A percentile compares a stretch with the other conserved stretches of the same genome.
Conservation (phyloP, 1,140 invertebrate species). For the Drosophila ercepeae region DNA sequence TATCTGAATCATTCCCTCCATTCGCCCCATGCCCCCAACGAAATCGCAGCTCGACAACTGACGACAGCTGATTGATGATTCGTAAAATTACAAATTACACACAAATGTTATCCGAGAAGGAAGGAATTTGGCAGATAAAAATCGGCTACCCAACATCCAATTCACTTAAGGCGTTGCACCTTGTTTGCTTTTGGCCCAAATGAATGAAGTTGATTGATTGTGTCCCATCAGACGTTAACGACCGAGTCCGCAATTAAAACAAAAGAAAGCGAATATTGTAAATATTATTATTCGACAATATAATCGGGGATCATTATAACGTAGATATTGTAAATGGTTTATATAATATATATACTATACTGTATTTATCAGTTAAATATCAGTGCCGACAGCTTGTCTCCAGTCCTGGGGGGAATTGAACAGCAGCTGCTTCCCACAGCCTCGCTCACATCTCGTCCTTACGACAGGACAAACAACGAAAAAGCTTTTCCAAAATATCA, state of each 20-base stretch:
- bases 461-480: slow-evolving; percentile 16
- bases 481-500: slow-evolving; percentile 52
- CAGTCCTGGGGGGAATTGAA: slow-evolving; percentile 36
- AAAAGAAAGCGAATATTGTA: background rate
- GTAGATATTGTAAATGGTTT: background rate
- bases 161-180: slow-evolving; percentile 69
- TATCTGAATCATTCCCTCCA: slow-evolving; percentile 5
- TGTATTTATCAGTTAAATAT: background rate
- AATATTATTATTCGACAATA: background rate
- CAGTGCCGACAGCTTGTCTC: background rate
- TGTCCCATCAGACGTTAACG: slow-evolving; percentile 6
- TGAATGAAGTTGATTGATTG: slow-evolving; percentile 62
- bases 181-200: slow-evolving; percentile 55
- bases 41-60: slow-evolving; percentile 70
- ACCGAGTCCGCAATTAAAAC: slow-evolving; percentile 24
- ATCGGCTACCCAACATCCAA: slow-evolving; percentile 38
- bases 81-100: slow-evolving; percentile 80
- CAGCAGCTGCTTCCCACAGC: slow-evolving; percentile 21
- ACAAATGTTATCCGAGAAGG: slow-evolving; percentile 55
- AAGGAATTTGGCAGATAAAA: slow-evolving; percentile 60
- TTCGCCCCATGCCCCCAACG: too few species aligned
- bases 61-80: slow-evolving; percentile 76
- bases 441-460: background rate
- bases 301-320: slow-evolving; percentile 10
- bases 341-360: too few species aligned